Conservation (phyloP, 35 echinoderm and acorn worm species). For the Apostichopus californicus region DNA sequence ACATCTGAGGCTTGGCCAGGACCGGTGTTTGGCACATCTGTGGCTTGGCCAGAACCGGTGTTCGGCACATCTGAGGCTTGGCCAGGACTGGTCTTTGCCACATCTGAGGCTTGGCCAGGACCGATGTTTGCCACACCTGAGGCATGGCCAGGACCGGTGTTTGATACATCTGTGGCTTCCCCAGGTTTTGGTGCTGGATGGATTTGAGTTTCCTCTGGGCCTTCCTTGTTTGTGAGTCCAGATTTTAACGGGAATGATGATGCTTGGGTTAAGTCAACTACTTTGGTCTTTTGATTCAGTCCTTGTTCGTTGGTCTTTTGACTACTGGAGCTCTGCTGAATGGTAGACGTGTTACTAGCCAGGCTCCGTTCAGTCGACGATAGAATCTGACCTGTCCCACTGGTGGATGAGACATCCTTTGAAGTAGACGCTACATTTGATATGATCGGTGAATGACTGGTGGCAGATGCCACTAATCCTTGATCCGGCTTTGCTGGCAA, state of each 20-base stretch:
- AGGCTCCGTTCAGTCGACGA: background rate
- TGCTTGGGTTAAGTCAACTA: background rate
- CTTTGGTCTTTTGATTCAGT: background rate
- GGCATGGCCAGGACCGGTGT: conserved; percentile 13
- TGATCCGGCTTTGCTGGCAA: background rate
- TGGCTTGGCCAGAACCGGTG: too few species aligned
- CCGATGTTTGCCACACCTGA: background rate
- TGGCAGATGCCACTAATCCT: background rate
- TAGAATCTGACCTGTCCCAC: background rate
- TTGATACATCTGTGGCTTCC: background rate
- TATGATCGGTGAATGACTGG: background rate
- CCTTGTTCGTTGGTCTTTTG: background rate
- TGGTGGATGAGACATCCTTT: background rate
- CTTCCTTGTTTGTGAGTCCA: conserved; percentile 11
- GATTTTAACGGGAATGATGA: background rate
- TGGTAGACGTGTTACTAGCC: background rate
- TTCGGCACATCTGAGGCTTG: too few species aligned
- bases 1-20: too few species aligned
- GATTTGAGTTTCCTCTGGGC: conserved; percentile 2
- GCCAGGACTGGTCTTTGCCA: too few species aligned
- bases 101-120: too few species aligned
- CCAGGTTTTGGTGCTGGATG: background rate
- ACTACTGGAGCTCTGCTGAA: background rate
- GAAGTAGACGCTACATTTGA: background rate
- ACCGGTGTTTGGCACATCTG: too few species aligned